Conservation (phyloP, 1,140 invertebrate genomes). For the Bactericera cockerelli region DNA sequence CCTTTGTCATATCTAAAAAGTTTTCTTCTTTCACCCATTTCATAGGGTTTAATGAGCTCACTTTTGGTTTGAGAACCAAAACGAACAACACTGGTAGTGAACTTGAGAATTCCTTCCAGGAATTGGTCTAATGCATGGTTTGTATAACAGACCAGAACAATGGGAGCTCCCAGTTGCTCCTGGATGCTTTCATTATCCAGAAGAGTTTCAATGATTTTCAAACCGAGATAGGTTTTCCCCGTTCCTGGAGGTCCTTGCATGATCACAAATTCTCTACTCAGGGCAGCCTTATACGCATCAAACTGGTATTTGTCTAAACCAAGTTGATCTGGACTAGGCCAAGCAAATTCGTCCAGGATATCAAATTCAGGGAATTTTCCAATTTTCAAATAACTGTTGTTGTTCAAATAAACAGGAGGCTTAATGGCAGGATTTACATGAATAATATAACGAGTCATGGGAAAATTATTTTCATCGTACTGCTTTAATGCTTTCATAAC, state of each 20-base stretch:
- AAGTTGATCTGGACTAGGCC: slow-evolving; percentile 30
- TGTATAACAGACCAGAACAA: slow-evolving; percentile 67
- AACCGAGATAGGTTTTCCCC: slow-evolving; percentile 61
- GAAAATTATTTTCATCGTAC: slow-evolving; percentile 35
- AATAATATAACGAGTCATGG: slow-evolving; percentile 46
- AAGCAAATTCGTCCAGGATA: slow-evolving; percentile 26
- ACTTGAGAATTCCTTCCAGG: slow-evolving; percentile 47
- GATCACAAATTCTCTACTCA: slow-evolving; percentile 45
- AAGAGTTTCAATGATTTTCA: slow-evolving; percentile 44
- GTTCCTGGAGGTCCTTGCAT: slow-evolving; percentile 71
- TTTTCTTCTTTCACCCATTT: slow-evolving; percentile 15
- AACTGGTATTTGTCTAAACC: slow-evolving; percentile 41
- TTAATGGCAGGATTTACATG: slow-evolving; percentile 25
- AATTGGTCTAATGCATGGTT: slow-evolving; percentile 84
- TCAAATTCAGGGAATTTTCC: not conserved
- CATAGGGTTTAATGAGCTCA: slow-evolving; percentile 35
- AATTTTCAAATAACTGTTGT: slow-evolving; percentile 12
- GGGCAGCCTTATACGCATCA: slow-evolving; percentile 37
- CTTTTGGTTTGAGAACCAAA: slow-evolving; percentile 55
- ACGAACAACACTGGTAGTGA: slow-evolving; percentile 43
- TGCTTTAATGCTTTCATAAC: slow-evolving; percentile 41
- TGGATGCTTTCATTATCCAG: slow-evolving; percentile 32
- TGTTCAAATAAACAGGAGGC: slow-evolving; percentile 20
- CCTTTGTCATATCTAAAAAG: not conserved
- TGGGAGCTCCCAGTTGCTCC: slow-evolving; percentile 30